Evolutionary conservation across 2,888 invertebrate genomes (phyloP), one percentile per base, ranked within the genome.

Genomic region (Temnothorax ravouxi): DNA sequence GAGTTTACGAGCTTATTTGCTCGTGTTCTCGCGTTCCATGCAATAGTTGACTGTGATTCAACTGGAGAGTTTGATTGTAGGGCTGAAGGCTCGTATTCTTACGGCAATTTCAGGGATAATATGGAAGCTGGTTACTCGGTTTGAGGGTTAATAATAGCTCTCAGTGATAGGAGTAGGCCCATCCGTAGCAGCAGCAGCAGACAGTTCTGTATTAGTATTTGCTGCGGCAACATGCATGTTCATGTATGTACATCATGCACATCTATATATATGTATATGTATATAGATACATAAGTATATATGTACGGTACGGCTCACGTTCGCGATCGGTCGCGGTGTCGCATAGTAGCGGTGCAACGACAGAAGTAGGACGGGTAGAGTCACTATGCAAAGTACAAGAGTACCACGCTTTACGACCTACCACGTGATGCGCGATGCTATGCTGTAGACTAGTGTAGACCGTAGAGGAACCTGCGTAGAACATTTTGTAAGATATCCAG

Each of bases 331-430:
- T 66, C 29, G 29, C 3, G 29, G 29, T 29, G 29, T 29, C 29
- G 3, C 11, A 15, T 18, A 38, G 34, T 29, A 21, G 77, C 82
- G 86, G 50, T 64, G 34, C 25, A 15, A 25, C 34, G 47, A 38
- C 25, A 61, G 71, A 88, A 88, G 82, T 85, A 82, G 88, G 79
- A 25, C 85, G 80, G 79, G 54, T 52, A 79, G 83, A 11, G 72
- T 83, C 47, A 77, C 64, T 83, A 86, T 88, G 84, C 85, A 85
- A 89, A 88, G 85, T 84, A 84, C 83, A 80, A 86, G 74, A 79
- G 71, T 83, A 72, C 13, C 44, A 88, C 83, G 84, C 83, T 88
- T 88, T 88, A 88, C 85, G 83, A 83, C 67, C 72, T 56, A 79
- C 83, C 88, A 84, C 86, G 87, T 85, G 84, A 89, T 64, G 77